These are phyloP conservation scores for Saguinus imperator DNA, from an alignment of 2,113 vertebrate species.

Conservation along the genomic window DNA sequence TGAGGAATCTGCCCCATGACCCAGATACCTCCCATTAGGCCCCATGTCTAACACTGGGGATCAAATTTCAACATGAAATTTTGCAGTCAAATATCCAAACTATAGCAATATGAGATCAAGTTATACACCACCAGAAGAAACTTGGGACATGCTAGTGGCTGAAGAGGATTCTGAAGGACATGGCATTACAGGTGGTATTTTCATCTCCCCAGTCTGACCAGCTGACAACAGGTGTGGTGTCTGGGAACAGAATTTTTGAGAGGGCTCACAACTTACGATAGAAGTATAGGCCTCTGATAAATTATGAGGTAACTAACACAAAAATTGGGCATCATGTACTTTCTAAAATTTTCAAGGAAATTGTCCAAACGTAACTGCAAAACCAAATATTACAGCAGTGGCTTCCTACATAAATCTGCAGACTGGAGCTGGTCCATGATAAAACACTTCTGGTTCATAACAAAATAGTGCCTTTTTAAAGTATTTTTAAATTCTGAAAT, in stretches of 20 bases:
- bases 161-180: background rate
- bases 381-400: background rate
- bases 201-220: background rate
- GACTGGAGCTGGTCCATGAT: background rate
- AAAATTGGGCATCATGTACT: background rate
- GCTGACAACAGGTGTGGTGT: background rate
- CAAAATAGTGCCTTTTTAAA: background rate
- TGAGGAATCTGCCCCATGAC: background rate
- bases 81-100: background rate
- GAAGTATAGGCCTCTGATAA: background rate
- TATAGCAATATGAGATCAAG: background rate
- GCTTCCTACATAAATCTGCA: background rate
- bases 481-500: slow-evolving; percentile 5
- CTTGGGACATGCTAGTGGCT: background rate
- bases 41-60: too few species aligned
- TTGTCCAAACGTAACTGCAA: slow-evolving; percentile 13
- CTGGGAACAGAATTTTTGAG: background rate
- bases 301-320: slow-evolving; percentile 7
- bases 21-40: background rate
- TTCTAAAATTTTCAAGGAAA: slow-evolving; percentile 31
- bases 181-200: background rate
- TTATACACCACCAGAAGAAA: background rate
- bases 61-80: background rate
- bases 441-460: background rate
- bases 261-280: background rate